Evolutionary conservation across 2,888 invertebrate species (phyloP), one percentile per base, ranked within the genome.

Genomic region (Clistopyga incitator): DNA sequence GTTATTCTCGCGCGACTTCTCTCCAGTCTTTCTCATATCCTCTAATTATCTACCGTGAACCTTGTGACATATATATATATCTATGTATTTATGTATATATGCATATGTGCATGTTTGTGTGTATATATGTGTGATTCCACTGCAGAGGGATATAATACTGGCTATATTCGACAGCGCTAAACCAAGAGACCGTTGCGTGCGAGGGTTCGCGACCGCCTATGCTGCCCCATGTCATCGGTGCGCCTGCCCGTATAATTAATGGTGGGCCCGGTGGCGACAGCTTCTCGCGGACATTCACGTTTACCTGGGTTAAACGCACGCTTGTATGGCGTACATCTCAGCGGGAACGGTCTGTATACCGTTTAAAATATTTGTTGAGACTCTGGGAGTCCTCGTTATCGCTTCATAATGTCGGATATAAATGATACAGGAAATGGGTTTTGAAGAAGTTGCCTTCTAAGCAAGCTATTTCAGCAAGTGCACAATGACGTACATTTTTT

Each of bases 1-100:
- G 79, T 84, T 85, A 84, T 81, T 78, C 76, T 61, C 78, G 18
- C 77, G 65, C 84, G 84, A 80, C 68, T 64, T 20, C 50, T 64
- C 81, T 50, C 56, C 82, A 76, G 86, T 80, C 81, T 84, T 86
- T 81, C 85, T 85, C 86, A 84, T 85, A 84, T 86, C 76, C 86
- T 85, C 86, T 84, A 88, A 88, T 88, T 88, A 87, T 82, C 79
- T 76, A 75, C 82, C 81, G 79, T 64, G 70, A 77, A 85, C 76
- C 81, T 72, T 71, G 80, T 34, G n/a, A n/a, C 11, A 45, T 23
- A 54, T 54, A 20, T 54, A 54, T 47, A 47, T 47, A 47, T n/a
- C n/a, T n/a, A n/a, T n/a, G n/a, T n/a, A n/a, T n/a, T n/a, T n/a
- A n/a, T n/a, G n/a, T n/a, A n/a, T n/a, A n/a, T n/a, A n/a, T n/a